Base-by-base conservation (phyloP, 2,888 invertebrate genomes). In the Portevinia maculata region DNA sequence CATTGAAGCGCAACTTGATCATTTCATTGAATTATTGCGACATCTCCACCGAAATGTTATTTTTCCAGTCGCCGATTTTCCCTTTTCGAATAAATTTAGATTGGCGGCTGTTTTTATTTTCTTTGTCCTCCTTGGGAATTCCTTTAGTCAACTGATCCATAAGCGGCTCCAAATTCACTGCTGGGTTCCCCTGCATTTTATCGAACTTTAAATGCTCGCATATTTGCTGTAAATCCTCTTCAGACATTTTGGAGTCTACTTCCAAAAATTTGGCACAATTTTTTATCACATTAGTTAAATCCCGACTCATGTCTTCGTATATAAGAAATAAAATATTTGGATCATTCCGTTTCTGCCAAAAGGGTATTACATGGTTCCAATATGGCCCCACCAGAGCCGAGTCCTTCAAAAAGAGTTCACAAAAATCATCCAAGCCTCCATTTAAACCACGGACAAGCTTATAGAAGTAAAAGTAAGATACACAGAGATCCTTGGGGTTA, bases 401-500 rank as follows among this genome's bases (percentile, higher is more conserved):
- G 50, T 94, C 95, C 55, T 91, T 91, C 86, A 96, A 91, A 89
- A 96, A 94, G 8, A 96, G 90, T 76, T 96, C 94, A 71, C 94
- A 94, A 88, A 96, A 96, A 71, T 95, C 94, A 44, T 95, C 94
- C 85, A 96, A 95, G 0, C 92, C 91, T 0, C 93, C 93, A 76
- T 92, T 85, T 11, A 93, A 90, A 0, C 93, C 93, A 86, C 96
- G 95, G 39, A 96, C 92, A 64, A 95, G 91, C 73, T 92, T 93
- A 88, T 94, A 96, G 89, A 97, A 96, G 89, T 96, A 94, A 89
- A 95, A 98, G 88, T 95, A 97, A 0, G 98, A 98, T 0, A 98
- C 96, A 81, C 95, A 95, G 87, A 96, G 94, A 89, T 98, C 98
- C 89, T 97, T 97, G 0, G 98, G 97, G 91, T 98, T 97, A 55